phyloP scores from a whole-genome alignment of 2,113 vertebrate species.

The Chaetodon trifascialis region DNA sequence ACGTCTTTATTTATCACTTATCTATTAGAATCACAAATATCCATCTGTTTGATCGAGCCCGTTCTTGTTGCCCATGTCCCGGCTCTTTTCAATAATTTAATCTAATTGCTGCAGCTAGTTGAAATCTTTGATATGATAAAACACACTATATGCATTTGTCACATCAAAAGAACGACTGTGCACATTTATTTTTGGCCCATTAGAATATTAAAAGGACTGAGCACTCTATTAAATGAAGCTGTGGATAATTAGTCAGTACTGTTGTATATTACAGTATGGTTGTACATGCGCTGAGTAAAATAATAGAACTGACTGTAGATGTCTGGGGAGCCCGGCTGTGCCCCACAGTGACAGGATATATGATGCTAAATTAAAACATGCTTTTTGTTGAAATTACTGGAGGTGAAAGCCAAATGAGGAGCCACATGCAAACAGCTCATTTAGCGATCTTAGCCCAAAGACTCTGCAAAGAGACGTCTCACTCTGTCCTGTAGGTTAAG shows the following conservation, averaged over 20 bases:
- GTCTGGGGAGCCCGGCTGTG: neutral
- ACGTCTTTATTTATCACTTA: constrained; percentile 3
- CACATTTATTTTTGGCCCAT: neutral
- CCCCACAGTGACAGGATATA: neutral
- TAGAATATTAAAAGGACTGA: constrained; percentile 24
- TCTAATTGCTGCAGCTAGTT: neutral
- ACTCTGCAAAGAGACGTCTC: neutral
- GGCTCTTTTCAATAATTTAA: constrained; percentile 11
- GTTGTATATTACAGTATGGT: neutral
- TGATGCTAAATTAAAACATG: neutral
- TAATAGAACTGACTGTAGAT: neutral
- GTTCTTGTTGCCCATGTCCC: neutral
- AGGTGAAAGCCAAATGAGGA: neutral
- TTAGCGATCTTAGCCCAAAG: constrained; percentile 15
- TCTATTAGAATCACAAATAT: constrained; percentile 36
- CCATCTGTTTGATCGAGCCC: neutral
- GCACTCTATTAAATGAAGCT: neutral
- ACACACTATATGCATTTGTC: neutral
- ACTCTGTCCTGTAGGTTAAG: neutral
- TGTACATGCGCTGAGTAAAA: neutral
- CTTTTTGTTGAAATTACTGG: constrained; percentile 14
- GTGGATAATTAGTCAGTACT: neutral
- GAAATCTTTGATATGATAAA: constrained; percentile 44
- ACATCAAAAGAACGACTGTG: constrained; percentile 14
- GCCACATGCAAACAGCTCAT: neutral